Evolutionary conservation across 2,888 invertebrate genomes (phyloP).

Genomic region (Drosophila paranaensis): DNA sequence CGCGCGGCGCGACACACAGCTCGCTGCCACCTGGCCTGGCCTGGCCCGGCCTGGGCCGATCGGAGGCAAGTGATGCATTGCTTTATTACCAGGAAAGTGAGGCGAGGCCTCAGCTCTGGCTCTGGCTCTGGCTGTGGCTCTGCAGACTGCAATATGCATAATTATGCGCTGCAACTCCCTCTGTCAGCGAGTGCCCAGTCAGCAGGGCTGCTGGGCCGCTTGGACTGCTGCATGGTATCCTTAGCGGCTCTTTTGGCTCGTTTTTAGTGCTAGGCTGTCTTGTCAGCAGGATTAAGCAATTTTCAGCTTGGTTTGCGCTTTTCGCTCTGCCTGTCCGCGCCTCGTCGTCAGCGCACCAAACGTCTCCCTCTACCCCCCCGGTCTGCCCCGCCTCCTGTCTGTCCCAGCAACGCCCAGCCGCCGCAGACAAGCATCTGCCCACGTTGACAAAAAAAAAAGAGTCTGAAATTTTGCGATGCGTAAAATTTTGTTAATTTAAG

Average conservation of each 20-base stretch:
- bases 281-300: conserved; percentile 81
- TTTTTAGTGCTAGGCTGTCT: conserved; percentile 65
- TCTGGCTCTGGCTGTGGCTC: neutral
- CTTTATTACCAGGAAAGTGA: conserved; percentile 77
- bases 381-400: conserved; percentile 13
- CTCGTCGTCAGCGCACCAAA: conserved; percentile 43
- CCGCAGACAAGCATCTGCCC: conserved; percentile 57
- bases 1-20: conserved; percentile 16
- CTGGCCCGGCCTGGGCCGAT: conserved; percentile 4
- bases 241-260: conserved; percentile 51
- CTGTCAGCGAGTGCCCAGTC: conserved; percentile 77
- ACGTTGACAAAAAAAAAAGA: conserved; percentile 65
- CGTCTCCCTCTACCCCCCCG: conserved; percentile 2
- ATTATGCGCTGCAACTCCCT: conserved; percentile 82
- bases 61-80: conserved; percentile 71
- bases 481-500: conserved; percentile 76
- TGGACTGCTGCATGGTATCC: conserved; percentile 33
- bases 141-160: conserved; percentile 66
- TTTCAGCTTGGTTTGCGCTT: conserved; percentile 75
- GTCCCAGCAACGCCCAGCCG: conserved; percentile 9
- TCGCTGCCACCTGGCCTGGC: conserved; percentile 3
- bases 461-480: conserved; percentile 71
- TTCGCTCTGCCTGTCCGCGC: conserved; percentile 62
- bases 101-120: conserved; percentile 23
- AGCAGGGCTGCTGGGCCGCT: conserved; percentile 39